Evolutionary conservation across 2,797 vertebrate species (phyloP), one percentile per base, ranked within the genome.

Genomic region (Enteromius fasciolatus): DNA sequence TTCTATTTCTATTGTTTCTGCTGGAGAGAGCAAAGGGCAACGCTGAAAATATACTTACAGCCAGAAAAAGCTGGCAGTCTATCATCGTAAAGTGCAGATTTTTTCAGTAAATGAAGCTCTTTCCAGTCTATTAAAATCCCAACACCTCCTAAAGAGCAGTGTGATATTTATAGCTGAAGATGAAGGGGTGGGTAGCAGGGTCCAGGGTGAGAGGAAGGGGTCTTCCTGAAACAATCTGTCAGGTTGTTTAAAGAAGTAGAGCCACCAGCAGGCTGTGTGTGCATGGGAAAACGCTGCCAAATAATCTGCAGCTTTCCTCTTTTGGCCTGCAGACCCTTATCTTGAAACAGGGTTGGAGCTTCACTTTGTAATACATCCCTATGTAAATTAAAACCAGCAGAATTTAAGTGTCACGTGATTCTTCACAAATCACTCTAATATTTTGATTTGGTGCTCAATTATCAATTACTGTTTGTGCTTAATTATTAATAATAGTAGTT

Each of bases 181-280:
- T 75, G n/a, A n/a, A n/a, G n/a, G n/a, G n/a, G n/a, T n/a, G n/a
- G n/a, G n/a, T n/a, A 31, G 77, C 50, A 46, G 39, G 69, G 50
- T 80, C 33, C n/a, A 46, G 17, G 39, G 54, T 6, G 7, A 36
- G 23, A 28, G 78, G 63, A 80, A 46, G 41, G 76, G 64, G 64
- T 83, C 63, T 87, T 85, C 83, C 83, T 81, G 61, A 88, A 86
- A 81, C 78, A 84, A 88, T 89, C 81, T 81, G 48, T 57, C 75
- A 64, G 72, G 66, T 74, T 70, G 39, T 72, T 76, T 46, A 36
- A 44, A 66, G 70, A 67, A 72, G 57, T 61, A 76, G 57, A 74
- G 41, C 25, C 39, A 64, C 68, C 46, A 41, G 78, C 25, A 72
- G 83, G 59, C 76, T 82, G 70, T 67, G 52, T 57, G 18, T 39